Evolutionary conservation across 1,140 invertebrate species (phyloP).

Genomic region (Drosophila pachea): DNA sequence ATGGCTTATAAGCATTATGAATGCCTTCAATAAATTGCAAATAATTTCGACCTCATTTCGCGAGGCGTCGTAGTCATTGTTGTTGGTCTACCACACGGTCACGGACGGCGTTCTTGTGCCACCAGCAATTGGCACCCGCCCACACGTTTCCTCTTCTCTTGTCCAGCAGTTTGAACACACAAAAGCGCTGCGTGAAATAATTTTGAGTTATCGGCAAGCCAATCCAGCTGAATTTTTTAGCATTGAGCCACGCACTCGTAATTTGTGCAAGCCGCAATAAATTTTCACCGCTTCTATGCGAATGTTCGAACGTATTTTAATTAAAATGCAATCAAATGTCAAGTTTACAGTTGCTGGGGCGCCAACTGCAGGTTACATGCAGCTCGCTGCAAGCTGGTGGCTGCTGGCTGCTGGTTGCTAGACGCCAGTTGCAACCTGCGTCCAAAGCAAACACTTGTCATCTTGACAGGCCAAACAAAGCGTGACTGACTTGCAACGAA

Average conservation of each 20-base stretch:
- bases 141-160: slow-evolving; percentile 9
- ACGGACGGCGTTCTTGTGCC: slow-evolving; percentile 55
- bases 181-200: slow-evolving; percentile 69
- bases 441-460: slow-evolving; percentile 75
- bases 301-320: slow-evolving; percentile 69
- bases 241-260: slow-evolving; percentile 59
- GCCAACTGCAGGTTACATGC: too few species aligned
- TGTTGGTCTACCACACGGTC: slow-evolving; percentile 61
- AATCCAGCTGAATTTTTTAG: slow-evolving; percentile 37
- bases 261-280: slow-evolving; percentile 61
- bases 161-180: slow-evolving; percentile 26
- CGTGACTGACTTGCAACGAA: slow-evolving; percentile 64
- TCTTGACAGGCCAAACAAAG: slow-evolving; percentile 76
- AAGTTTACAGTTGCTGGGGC: slow-evolving; percentile 68
- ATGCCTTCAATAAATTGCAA: slow-evolving; percentile 77
- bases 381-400: slow-evolving; percentile 28
- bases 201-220: slow-evolving; percentile 62
- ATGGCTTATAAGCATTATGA: slow-evolving; percentile 73
- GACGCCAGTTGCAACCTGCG: slow-evolving; percentile 18
- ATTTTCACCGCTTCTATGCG: slow-evolving; percentile 50
- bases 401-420: slow-evolving; percentile 11
- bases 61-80: slow-evolving; percentile 47
- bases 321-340: slow-evolving; percentile 78
- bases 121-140: slow-evolving; percentile 39
- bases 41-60: slow-evolving; percentile 77